A percentile compares a stretch with the other conserved stretches of the same genome.
phyloP scores from a whole-genome alignment of 2,888 invertebrate genomes.

The Tillus elongatus region DNA sequence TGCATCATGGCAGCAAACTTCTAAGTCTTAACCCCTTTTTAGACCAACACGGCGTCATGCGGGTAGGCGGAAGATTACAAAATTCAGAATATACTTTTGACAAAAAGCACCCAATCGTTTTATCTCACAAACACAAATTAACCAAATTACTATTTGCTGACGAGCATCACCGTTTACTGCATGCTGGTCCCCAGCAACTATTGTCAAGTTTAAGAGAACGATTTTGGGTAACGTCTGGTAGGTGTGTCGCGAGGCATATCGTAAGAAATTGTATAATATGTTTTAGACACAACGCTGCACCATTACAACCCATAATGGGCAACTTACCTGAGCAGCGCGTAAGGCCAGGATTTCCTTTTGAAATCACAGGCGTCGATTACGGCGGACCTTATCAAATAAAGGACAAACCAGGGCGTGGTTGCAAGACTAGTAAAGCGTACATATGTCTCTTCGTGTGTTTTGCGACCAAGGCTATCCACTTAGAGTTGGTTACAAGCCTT shows the following conservation, averaged over 20 bases:
- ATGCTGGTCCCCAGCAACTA: constrained; percentile 18
- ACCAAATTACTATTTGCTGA: constrained; percentile 15
- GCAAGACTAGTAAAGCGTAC: no score
- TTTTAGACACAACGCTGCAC: constrained; percentile 16
- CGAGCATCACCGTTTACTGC: constrained; percentile 17
- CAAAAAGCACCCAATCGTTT: constrained; percentile 17
- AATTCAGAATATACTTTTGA: constrained; percentile 8
- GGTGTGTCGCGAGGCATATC: constrained; percentile 9
- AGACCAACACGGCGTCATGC: constrained; percentile 10
- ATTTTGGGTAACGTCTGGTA: constrained; percentile 17
- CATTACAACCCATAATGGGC: constrained; percentile 23
- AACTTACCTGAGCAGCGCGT: constrained; percentile 21
- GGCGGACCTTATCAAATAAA: no score
- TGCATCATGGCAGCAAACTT: constrained; percentile 8
- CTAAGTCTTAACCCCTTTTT: constrained; percentile 13
- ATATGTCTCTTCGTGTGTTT: no score
- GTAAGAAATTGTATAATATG: constrained; percentile 17
- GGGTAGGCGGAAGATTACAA: constrained; percentile 11
- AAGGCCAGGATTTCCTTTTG: no score
- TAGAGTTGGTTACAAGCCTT: no score
- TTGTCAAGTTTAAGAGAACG: constrained; percentile 12
- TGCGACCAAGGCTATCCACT: no score
- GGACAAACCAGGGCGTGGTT: no score
- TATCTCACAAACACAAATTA: constrained; percentile 12
- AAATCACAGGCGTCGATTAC: no score